Evolutionary conservation across 2,797 vertebrate species (phyloP), one percentile per base, ranked within the genome.

Genomic region (Coracias cyanogaster): DNA sequence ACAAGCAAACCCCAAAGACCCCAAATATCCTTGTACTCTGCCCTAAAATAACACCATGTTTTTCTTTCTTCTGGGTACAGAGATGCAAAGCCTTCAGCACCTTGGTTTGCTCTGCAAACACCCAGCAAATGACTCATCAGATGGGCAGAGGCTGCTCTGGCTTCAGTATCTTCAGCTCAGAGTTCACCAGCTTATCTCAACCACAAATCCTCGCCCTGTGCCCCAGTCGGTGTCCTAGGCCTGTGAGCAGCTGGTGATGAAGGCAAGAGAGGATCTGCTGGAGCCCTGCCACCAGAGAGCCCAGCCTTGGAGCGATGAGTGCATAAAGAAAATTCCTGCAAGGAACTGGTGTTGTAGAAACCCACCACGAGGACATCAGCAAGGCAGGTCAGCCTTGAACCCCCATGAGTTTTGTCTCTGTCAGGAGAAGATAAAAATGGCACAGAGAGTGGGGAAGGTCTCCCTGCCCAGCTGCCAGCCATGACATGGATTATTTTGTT

Each of bases 11-110:
- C n/a, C n/a, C n/a, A 21, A 55, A 61, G 71, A 2, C 2, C 5
- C 29, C 12, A 37, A 11, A 17, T 21, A 73, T 7, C 26, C 15
- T 14, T 25, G 4, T 67, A 70, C 22, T 51, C 12, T 77, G 19
- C n/a, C 19, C 25, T 35, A 43, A 77, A 85, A 43, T 19, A 82
- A 43, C 0, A 0, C 14, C 0, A 0, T 35, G 13, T 8, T 71
- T 21, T 73, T 7, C 28, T 64, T 82, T 46, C 64, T 76, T 33
- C 43, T 21, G 12, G 9, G 5, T 21, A 19, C 5, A n/a, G 64
- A 17, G 35, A 18, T 1, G 12, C 21, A 83, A 73, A 85, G 26
- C 29, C 48, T 48, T 49, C 41, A 21, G 46, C 2, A 3, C 20
- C 2, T 1, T 0, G 0, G 15, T 66, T 76, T 81, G n/a, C 21